Conservation (phyloP, 1,140 invertebrate species). For the Caenorhabditis tropicalis region DNA sequence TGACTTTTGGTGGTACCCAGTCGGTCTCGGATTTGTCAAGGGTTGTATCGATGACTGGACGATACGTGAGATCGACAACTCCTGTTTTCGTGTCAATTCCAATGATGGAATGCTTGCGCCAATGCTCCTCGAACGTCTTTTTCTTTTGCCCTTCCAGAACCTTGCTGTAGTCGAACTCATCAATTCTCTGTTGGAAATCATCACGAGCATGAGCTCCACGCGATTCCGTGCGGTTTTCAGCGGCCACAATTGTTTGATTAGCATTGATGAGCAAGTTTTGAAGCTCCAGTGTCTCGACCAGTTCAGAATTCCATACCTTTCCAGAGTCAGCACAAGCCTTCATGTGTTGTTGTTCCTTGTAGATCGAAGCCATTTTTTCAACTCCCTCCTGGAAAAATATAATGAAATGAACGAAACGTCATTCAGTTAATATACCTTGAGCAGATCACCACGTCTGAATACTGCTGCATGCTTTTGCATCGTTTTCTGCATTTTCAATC, state of each 20-base stretch:
- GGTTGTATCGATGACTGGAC: conserved; percentile 90
- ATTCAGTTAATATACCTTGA: conserved; percentile 57
- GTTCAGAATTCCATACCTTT: conserved; percentile 86
- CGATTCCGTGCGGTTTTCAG: conserved; percentile 94
- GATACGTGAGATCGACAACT: conserved; percentile 81
- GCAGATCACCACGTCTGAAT: conserved; percentile 87
- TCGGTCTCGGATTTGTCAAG: conserved; percentile 83
- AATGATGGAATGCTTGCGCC: conserved; percentile 92
- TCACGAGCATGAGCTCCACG: conserved; percentile 95
- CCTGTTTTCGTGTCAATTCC: conserved; percentile 80
- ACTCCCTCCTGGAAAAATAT: conserved; percentile 73
- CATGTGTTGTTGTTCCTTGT: conserved; percentile 64
- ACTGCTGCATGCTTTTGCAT: conserved; percentile 98
- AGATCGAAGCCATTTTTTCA: conserved; percentile 71
- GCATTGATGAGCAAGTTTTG: conserved; percentile 95
- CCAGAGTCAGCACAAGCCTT: conserved; percentile 77
- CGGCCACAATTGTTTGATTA: conserved; percentile 86
- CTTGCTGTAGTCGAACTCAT: conserved; percentile 93
- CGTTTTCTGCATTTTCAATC: conserved; percentile 92
- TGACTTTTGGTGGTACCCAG: conserved; percentile 87
- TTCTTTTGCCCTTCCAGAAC: conserved; percentile 83
- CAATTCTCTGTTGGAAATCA: conserved; percentile 86
- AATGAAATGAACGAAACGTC: not conserved
- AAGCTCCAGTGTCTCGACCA: conserved; percentile 93
- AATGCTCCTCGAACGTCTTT: conserved; percentile 82